phyloP scores from a whole-genome alignment of 2,888 invertebrate genomes.

The Monopis laevigella region DNA sequence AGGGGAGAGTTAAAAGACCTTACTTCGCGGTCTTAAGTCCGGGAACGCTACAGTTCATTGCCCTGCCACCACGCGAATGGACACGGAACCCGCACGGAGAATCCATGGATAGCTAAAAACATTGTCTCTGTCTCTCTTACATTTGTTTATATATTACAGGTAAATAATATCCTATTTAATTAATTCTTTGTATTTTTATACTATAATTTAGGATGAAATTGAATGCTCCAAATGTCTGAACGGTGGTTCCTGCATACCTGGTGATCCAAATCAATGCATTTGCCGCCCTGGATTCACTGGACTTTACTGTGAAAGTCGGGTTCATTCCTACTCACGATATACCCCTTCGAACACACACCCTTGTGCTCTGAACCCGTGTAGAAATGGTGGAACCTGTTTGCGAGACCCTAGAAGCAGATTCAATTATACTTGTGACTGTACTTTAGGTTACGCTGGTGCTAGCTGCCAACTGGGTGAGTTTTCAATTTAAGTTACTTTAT shows the following conservation, averaged over 20 bases:
- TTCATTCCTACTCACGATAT: background rate
- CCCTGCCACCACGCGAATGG: no score
- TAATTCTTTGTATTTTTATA: no score
- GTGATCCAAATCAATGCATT: constrained; percentile 59
- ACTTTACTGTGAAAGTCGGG: constrained; percentile 39
- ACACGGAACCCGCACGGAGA: no score
- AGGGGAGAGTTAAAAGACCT: no score
- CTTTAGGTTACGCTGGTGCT: constrained; percentile 78
- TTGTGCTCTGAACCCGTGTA: constrained; percentile 75
- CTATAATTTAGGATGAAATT: constrained; percentile 25
- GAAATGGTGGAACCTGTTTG: constrained; percentile 81
- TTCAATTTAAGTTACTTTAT: no score
- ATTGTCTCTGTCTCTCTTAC: no score
- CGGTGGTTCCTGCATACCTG: constrained; percentile 69
- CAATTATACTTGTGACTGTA: constrained; percentile 81
- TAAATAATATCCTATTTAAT: no score
- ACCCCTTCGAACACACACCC: constrained; percentile 43
- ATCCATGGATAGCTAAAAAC: no score
- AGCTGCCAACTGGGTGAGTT: constrained; percentile 80
- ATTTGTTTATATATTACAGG: no score
- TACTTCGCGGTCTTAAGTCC: no score
- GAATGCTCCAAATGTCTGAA: constrained; percentile 72
- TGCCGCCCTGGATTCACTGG: constrained; percentile 58
- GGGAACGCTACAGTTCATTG: no score
- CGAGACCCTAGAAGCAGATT: constrained; percentile 31